These are phyloP conservation scores for Corbicula japonica DNA, from an alignment of 2,888 invertebrate species.

Conservation along the genomic window DNA sequence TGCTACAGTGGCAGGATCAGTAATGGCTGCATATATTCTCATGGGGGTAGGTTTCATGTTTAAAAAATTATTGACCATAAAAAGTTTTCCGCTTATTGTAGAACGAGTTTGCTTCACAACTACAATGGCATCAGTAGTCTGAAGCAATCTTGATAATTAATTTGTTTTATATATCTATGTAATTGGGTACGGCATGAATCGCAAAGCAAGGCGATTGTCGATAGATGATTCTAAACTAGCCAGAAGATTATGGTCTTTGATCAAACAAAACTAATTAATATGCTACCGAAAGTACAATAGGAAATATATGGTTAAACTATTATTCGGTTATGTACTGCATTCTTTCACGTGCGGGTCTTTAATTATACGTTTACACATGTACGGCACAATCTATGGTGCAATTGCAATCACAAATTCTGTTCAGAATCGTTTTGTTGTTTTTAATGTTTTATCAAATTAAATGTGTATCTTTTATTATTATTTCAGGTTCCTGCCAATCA, in stretches of 20 bases:
- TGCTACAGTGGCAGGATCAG: conserved; percentile 95
- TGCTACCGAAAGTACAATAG: too few species aligned
- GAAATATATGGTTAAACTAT: too few species aligned
- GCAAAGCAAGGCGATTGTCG: neutral
- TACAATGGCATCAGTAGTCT: neutral
- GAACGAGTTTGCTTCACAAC: too few species aligned
- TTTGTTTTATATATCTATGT: neutral
- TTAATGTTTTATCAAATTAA: neutral
- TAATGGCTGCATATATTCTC: conserved; percentile 95
- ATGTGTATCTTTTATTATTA: conserved; percentile 86
- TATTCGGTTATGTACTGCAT: too few species aligned
- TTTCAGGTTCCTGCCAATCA: conserved; percentile 88
- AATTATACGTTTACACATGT: too few species aligned
- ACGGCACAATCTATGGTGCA: too few species aligned
- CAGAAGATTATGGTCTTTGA: too few species aligned
- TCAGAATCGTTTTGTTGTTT: neutral
- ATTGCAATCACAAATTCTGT: too few species aligned
- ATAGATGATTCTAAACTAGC: neutral
- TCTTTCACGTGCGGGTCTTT: too few species aligned
- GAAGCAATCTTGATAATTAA: neutral
- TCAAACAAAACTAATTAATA: too few species aligned
- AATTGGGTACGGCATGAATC: neutral
- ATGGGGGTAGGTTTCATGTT: conserved; percentile 90
- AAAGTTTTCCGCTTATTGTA: too few species aligned
- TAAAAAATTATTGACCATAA: neutral